Evolutionary conservation across 2,797 vertebrate genomes (phyloP).

Genomic region (Amniataba percoides): DNA sequence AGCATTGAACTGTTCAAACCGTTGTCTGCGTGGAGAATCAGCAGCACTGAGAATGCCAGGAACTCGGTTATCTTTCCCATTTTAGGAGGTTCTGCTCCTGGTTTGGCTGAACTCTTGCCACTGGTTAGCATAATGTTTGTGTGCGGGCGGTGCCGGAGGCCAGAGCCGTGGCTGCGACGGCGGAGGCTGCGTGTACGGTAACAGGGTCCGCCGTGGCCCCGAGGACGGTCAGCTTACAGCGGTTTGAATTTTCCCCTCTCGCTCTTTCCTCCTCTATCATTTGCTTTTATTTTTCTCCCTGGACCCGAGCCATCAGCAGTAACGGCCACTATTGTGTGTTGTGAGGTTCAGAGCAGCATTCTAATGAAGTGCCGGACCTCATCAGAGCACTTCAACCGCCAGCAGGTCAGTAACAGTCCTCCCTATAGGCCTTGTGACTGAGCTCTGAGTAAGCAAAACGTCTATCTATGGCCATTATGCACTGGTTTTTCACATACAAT

Average conservation of each 20-base stretch:
- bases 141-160: conserved; percentile 34
- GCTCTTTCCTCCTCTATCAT: conserved; percentile 34
- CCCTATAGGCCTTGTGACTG: conserved; percentile 56
- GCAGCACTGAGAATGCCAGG: conserved; percentile 43
- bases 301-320: conserved; percentile 73
- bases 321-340: conserved; percentile 74
- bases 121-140: conserved; percentile 74
- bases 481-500: not conserved
- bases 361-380: conserved; percentile 74
- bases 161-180: conserved; percentile 37
- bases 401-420: conserved; percentile 54
- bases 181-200: conserved; percentile 17
- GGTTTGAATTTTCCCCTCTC: conserved; percentile 75
- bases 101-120: conserved; percentile 78
- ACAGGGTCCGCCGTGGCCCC: conserved; percentile 36
- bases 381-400: conserved; percentile 63
- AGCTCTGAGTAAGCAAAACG: conserved; percentile 49
- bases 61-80: conserved; percentile 54
- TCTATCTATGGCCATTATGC: not conserved
- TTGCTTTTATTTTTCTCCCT: conserved; percentile 65
- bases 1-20: conserved; percentile 44
- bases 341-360: conserved; percentile 60
- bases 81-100: conserved; percentile 54
- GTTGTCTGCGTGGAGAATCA: conserved; percentile 57
- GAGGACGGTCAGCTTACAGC: conserved; percentile 65